phyloP scores from a whole-genome alignment of 2,888 invertebrate species.

The Phrixothrix hirtus region DNA sequence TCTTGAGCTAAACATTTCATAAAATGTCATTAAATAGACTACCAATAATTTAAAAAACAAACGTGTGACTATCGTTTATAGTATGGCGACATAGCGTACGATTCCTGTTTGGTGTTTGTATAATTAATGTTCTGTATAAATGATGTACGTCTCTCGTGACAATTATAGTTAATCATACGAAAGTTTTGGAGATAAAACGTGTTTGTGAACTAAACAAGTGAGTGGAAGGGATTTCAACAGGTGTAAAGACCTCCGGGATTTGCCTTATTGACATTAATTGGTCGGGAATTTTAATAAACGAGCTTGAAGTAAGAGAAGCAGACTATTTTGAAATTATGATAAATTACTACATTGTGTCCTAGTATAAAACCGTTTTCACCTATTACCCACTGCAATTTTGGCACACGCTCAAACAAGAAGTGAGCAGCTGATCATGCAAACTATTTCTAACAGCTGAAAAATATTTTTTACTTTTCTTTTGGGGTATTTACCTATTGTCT shows the following conservation, averaged over 20 bases:
- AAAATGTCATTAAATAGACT: too few relatives aligned
- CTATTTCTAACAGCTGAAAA: constrained; percentile 12
- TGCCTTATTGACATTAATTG: constrained; percentile 30
- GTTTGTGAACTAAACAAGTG: too few relatives aligned
- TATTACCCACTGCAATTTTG: constrained; percentile 21
- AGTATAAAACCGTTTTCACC: constrained; percentile 24
- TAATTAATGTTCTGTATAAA: too few relatives aligned
- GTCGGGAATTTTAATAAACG: constrained; percentile 27
- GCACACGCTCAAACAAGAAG: constrained; percentile 17
- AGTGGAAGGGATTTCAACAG: constrained; percentile 21
- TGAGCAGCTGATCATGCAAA: constrained; percentile 13
- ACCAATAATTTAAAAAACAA: too few relatives aligned
- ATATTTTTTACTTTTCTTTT: constrained; percentile 4
- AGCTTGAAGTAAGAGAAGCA: constrained; percentile 8
- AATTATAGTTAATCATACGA: too few relatives aligned
- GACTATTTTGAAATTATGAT: constrained; percentile 23
- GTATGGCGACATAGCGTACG: too few relatives aligned
- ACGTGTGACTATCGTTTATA: too few relatives aligned
- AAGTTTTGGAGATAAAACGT: too few relatives aligned
- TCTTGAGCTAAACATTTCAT: too few relatives aligned
- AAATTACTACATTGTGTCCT: constrained; percentile 23
- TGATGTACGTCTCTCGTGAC: too few relatives aligned
- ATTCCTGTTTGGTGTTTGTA: too few relatives aligned
- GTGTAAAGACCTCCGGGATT: constrained; percentile 16
- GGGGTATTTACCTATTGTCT: constrained; percentile 7